Evolutionary conservation across 2,888 invertebrate genomes (phyloP), one percentile per base, ranked within the genome.

Genomic region (Hemithea aestivaria): DNA sequence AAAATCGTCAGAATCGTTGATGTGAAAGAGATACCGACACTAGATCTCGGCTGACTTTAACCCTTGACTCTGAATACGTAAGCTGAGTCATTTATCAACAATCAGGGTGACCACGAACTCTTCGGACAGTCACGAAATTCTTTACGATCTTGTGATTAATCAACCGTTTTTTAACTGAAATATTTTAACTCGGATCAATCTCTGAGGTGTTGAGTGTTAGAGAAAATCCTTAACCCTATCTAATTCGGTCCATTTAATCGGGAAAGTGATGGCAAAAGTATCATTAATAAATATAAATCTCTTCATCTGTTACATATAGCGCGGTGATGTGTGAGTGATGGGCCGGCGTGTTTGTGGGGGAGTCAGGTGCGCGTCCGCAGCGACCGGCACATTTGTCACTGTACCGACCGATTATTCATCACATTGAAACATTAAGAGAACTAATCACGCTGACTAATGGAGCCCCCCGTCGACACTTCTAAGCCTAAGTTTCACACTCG

Each of bases 361-460:
- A 64, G 70, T 73, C 81, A 82, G 83, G 80, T 83, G 84, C 81
- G 82, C 75, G 66, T 70, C 78, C 79, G 81, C 82, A 69, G 59
- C 67, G 68, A 60, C 64, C 66, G 66, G 65, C 63, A 63, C 85
- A 87, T 87, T 85, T 85, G 87, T 87, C 87, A 85, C 82, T 87
- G 87, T 85, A 68, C 62, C 72, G 70, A 67, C 76, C 72, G 76
- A 85, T 85, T 84, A 84, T 83, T 87, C 84, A 87, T 87, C 80
- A 80, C 83, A 84, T 84, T 84, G 85, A 82, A 82, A 83, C 84
- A 84, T 87, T 85, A 84, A 80, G 73, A 73, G 77, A 85, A 81
- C 83, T 85, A 85, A 87, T 87, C 85, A 85, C 73, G 68, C 72
- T 82, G 79, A 85, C 87, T 85, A 85, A 87, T 85, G 85, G 81